Evolutionary conservation across 2,113 vertebrate genomes (phyloP).

Genomic region (Podarcis cretensis): DNA sequence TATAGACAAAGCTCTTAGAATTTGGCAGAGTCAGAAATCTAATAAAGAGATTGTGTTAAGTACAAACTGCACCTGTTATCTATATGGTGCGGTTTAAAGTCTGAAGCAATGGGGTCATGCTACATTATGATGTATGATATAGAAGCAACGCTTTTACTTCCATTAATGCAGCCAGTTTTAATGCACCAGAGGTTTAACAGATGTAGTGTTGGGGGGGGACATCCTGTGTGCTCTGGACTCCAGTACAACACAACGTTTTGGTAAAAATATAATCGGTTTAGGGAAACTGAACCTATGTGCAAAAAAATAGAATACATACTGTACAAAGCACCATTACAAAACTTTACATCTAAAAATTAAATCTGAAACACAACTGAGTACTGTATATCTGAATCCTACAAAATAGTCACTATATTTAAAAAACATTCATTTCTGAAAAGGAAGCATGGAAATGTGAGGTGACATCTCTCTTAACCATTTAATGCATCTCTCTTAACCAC

Average conservation of each 20-base stretch:
- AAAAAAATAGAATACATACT: constrained; percentile 80
- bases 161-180: constrained; percentile 64
- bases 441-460: constrained; percentile 65
- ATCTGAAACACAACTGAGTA: constrained; percentile 70
- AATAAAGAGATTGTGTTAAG: constrained; percentile 58
- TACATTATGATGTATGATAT: constrained; percentile 48
- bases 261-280: constrained; percentile 75
- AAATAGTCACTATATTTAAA: constrained; percentile 68
- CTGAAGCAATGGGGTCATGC: constrained; percentile 59
- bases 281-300: constrained; percentile 82
- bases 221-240: constrained; percentile 76
- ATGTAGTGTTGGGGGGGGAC: constrained; percentile 74
- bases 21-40: constrained; percentile 74
- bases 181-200: constrained; percentile 68
- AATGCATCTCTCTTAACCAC: constrained; percentile 52
- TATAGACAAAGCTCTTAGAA: constrained; percentile 74
- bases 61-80: constrained; percentile 64
- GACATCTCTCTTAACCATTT: constrained; percentile 56
- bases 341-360: constrained; percentile 77
- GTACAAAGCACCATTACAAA: constrained; percentile 78
- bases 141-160: constrained; percentile 68
- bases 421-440: constrained; percentile 73
- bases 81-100: constrained; percentile 62
- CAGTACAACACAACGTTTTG: constrained; percentile 68
- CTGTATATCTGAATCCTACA: constrained; percentile 71